Evolutionary conservation across 2,113 vertebrate genomes (phyloP).

Genomic region (Suncus etruscus): DNA sequence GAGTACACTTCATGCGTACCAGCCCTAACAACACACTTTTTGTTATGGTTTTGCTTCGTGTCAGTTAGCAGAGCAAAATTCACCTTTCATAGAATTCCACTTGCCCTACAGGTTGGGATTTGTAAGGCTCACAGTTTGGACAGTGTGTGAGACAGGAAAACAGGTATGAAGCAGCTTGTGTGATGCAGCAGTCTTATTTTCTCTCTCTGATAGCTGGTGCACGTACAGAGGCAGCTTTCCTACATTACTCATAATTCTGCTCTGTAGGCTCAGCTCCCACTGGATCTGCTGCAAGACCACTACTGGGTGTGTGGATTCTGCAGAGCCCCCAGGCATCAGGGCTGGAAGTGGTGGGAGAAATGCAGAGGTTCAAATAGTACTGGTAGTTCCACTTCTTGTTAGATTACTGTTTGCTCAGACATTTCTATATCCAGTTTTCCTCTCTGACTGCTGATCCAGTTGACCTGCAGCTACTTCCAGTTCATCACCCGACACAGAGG

Average conservation of each 20-base stretch:
- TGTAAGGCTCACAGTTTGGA: background rate
- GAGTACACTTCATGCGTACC: background rate
- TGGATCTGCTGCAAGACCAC: background rate
- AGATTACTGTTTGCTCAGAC: background rate
- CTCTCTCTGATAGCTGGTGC: background rate
- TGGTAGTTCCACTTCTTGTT: background rate
- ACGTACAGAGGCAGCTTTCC: background rate
- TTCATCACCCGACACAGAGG: background rate
- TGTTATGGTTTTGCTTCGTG: background rate
- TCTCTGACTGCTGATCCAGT: background rate
- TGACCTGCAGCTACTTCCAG: background rate
- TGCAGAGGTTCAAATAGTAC: background rate
- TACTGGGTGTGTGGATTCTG: background rate
- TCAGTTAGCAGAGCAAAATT: background rate
- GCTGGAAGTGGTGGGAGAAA: background rate
- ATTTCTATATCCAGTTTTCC: background rate
- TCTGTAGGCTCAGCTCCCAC: background rate
- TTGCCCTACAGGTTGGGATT: background rate
- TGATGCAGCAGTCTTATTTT: background rate
- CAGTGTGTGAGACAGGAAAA: slow-evolving; percentile 10
- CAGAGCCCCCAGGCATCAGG: background rate
- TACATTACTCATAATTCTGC: background rate
- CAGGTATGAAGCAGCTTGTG: background rate
- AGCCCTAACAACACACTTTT: background rate
- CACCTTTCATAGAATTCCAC: background rate